Base-by-base conservation (phyloP, 2,113 vertebrate genomes). In the Erythrolamprus reginae region DNA sequence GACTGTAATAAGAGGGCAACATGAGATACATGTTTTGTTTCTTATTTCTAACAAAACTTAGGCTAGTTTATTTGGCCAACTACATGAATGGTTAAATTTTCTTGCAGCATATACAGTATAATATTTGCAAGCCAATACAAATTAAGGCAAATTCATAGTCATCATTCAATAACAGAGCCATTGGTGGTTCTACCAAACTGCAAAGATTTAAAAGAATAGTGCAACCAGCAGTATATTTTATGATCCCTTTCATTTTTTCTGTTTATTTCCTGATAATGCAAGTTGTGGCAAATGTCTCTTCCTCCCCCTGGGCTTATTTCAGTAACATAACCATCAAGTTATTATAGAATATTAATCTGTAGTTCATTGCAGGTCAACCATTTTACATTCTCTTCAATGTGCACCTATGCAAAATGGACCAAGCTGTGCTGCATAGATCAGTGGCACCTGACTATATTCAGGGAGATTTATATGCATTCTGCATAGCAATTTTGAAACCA, bases 301-400 rank as follows among this genome's bases (percentile, higher is more conserved):
- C 10, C 50, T 82, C 48, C 51, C 70, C 7, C 33, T 42, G 17
- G 70, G 17, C 70, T 77, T 42, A 82, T 1, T 1, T 90, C 56
- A 88, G 0, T 24, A 17, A 65, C 15, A 89, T 28, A 5, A 45
- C 47, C 51, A 88, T 47, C 42, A 89, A 24, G 33, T 55, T 88
- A 88, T 86, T 6, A 47, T 5, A 10, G 17, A 56, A 42, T 85
- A 87, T 87, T 53, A 47, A 82, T 87, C 82, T 77, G 84, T 23
- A 52, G 21, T 91, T 70, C 7, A 89, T 89, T 89, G 47, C 88
- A 90, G 91, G 0, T 61, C 85, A 92, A 10, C 88, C 87, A 13
- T 77, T 45, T 89, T 51, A 3, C 53, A 1, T 12, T 93, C 94
- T 45, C 2, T 10, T 58, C 0, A 24, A 45, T 0, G 0, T 53